Conservation (phyloP, 1,140 invertebrate genomes). For the Leptoteleia sp. region DNA sequence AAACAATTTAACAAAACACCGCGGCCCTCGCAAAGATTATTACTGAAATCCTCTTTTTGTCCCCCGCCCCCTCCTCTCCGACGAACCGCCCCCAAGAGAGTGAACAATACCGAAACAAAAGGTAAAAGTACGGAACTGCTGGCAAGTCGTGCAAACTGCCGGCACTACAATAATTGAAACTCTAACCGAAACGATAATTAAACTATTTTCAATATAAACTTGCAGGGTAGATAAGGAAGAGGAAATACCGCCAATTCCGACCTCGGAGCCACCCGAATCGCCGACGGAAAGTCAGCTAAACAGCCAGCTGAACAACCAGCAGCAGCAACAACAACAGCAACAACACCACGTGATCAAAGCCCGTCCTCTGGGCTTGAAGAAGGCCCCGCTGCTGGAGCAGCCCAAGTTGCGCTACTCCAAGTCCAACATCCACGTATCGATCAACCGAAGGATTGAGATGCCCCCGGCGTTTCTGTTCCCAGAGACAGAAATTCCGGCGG, state of each 20-base stretch:
- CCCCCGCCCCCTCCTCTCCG: too few species aligned
- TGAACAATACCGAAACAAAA: too few species aligned
- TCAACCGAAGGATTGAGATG: constrained; percentile 89
- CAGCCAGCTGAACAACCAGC: constrained; percentile 13
- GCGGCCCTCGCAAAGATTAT: too few species aligned
- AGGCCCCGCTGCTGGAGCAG: constrained; percentile 87
- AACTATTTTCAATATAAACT: constrained; percentile 9
- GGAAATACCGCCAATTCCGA: constrained; percentile 78
- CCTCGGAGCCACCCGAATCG: constrained; percentile 78
- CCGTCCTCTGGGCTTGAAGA: constrained; percentile 89
- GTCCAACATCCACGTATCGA: constrained; percentile 84
- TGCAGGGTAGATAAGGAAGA: constrained; percentile 77
- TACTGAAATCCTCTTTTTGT: too few species aligned
- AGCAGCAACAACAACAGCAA: constrained; percentile 6
- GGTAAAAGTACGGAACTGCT: too few species aligned
- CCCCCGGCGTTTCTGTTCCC: constrained; percentile 90
- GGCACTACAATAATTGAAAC: too few species aligned
- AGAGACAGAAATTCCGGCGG: constrained; percentile 86
- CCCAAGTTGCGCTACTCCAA: constrained; percentile 86
- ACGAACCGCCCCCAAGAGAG: too few species aligned
- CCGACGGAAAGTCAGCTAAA: constrained; percentile 73
- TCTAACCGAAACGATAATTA: too few species aligned
- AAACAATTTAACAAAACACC: too few species aligned
- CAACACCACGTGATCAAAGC: constrained; percentile 86
- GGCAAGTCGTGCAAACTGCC: too few species aligned